Base-by-base conservation (phyloP, 2,113 vertebrate species). In the Eupsittula cactorum region DNA sequence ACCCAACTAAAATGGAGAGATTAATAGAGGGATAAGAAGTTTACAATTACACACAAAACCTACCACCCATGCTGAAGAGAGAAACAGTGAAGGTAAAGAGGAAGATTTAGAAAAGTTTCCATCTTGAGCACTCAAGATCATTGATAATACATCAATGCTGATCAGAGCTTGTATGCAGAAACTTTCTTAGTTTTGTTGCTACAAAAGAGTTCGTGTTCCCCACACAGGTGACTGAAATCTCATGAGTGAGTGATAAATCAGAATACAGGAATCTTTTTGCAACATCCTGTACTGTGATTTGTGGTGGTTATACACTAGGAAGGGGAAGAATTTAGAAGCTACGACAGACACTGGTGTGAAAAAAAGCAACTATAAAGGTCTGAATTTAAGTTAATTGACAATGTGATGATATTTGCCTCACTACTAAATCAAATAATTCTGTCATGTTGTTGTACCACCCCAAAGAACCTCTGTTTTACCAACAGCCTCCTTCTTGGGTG, bases 301-400 rank as follows among this genome's bases (percentile, higher is more conserved):
- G 42, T 59, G 29, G 15, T 86, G 33, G 59, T 75, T 82, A 27
- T 31, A 79, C 57, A 55, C 47, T 53, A 64, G 65, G 28, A 77
- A 85, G 42, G 63, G 75, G 74, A 90, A 68, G 10, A 42, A 42
- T 64, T 79, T 1, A 3, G 42, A 82, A 76, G 10, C 24, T 57
- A 28, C 0, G 0, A 47, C 7, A 62, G 13, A 35, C 3, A 33
- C 21, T 67, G 44, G 5, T 73, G 41, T 63, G 21, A 86, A 80
- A 80, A 77, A 90, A 46, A 42, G 3, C 25, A 86, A 4, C 62
- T 64, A 11, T 31, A 35, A 92, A 82, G 42, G 55, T 52, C 29
- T 88, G 69, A 90, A 84, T 60, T 28, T 16, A 93, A 92, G 67
- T 42, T 88, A 25, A 16, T 6, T 31, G 44, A 37, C 60, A 49